Evolutionary conservation across 2,113 vertebrate species (phyloP).

Genomic region (Furnarius figulus): DNA sequence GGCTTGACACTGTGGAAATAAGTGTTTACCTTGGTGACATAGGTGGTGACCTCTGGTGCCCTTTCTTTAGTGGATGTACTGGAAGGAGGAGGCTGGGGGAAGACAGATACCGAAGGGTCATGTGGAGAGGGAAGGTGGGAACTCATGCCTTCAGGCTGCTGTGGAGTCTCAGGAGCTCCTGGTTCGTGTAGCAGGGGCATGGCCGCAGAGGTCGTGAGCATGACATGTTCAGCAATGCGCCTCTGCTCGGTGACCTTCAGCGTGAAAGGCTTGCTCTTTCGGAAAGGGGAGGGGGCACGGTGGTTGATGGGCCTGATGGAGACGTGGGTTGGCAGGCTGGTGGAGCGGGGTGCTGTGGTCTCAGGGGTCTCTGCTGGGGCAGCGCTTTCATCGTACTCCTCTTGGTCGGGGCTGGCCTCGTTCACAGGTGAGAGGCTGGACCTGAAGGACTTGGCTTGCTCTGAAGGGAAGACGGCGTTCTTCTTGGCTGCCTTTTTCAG

Average conservation of each 20-base stretch:
- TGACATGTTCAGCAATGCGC: conserved; percentile 57
- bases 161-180: not conserved
- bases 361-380: conserved; percentile 60
- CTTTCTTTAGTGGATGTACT: not conserved
- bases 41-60: not conserved
- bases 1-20: conserved; percentile 6
- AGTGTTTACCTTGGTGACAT: conserved; percentile 2
- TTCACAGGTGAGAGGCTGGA: conserved; percentile 89
- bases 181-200: not conserved
- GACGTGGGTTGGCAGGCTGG: conserved; percentile 10
- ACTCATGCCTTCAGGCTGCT: not conserved
- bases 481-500: conserved; percentile 85
- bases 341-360: not conserved
- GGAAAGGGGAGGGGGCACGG: conserved; percentile 71
- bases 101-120: rapidly evolving
- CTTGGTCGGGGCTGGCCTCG: conserved; percentile 86
- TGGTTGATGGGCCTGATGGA: conserved; percentile 48
- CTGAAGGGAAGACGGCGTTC: conserved; percentile 62
- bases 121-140: not conserved
- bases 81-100: not conserved
- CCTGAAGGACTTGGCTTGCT: conserved; percentile 76
- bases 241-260: conserved; percentile 53
- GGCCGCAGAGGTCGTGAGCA: not conserved
- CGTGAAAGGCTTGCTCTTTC: conserved; percentile 57
- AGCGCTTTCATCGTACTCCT: conserved; percentile 77